These are phyloP conservation scores for Anagyrus pseudococci DNA, from an alignment of 2,888 invertebrate genomes.

Conservation along the genomic window DNA sequence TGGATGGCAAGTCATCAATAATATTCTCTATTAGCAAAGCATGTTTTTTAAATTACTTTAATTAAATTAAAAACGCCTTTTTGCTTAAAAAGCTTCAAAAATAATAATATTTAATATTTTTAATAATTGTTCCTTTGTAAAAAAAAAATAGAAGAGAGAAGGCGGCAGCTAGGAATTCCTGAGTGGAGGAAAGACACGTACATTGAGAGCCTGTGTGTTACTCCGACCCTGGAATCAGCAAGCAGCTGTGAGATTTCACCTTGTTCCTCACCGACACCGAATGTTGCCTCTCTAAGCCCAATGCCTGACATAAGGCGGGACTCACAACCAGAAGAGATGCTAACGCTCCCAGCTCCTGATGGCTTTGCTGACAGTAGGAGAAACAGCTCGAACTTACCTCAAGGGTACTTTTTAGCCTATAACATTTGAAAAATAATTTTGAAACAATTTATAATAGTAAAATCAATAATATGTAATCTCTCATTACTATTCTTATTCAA, in stretches of 20 bases:
- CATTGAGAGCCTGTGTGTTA: conserved; percentile 47
- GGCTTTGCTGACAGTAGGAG: conserved; percentile 85
- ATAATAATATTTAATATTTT: no score
- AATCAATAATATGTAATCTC: no score
- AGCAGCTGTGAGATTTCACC: conserved; percentile 62
- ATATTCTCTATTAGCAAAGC: neutral
- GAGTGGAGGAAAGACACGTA: conserved; percentile 40
- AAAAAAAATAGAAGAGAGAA: conserved; percentile 41
- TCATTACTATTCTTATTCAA: conserved; percentile 2
- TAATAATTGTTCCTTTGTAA: conserved; percentile 5
- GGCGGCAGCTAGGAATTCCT: conserved; percentile 45
- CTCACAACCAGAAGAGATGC: conserved; percentile 67
- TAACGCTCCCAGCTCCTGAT: conserved; percentile 76
- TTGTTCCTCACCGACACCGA: conserved; percentile 65
- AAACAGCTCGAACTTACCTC: conserved; percentile 53
- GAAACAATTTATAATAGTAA: no score
- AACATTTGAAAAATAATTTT: no score
- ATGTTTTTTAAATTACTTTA: neutral
- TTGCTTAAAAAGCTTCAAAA: no score
- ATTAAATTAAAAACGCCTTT: no score
- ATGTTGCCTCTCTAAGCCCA: conserved; percentile 71
- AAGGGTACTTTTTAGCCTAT: conserved; percentile 47
- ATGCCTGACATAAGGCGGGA: conserved; percentile 71
- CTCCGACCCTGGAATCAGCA: conserved; percentile 56
- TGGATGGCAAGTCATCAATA: neutral